Conservation (phyloP, 2,888 invertebrate species). For the Cataglyphis livida region DNA sequence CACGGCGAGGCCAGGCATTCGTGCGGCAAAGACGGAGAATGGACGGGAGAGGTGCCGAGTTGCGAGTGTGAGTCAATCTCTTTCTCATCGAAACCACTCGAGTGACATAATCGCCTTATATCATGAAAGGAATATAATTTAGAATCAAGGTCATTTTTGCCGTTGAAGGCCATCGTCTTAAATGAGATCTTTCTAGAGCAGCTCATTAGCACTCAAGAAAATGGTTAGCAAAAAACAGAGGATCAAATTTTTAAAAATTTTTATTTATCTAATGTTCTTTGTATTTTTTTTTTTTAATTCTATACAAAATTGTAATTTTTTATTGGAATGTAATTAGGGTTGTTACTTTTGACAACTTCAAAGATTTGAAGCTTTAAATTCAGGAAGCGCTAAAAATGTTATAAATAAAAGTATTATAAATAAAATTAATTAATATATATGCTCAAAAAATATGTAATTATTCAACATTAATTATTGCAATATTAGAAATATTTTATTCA, state of each 20-base stretch:
- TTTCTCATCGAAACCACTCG: slow-evolving; percentile 27
- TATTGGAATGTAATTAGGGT: background rate
- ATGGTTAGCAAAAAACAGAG: background rate
- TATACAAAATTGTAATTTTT: background rate
- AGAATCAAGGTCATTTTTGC: slow-evolving; percentile 5
- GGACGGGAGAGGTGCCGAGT: slow-evolving; percentile 93
- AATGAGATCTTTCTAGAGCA: background rate
- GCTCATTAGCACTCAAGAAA: background rate
- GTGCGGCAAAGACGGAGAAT: slow-evolving; percentile 92
- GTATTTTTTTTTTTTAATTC: background rate
- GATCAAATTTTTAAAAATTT: background rate
- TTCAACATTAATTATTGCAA: too few relatives aligned
- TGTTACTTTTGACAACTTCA: too few relatives aligned
- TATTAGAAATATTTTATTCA: too few relatives aligned
- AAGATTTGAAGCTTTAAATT: too few relatives aligned
- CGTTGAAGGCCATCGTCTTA: background rate
- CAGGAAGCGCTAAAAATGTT: too few relatives aligned
- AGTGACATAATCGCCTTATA: slow-evolving; percentile 1
- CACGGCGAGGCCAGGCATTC: slow-evolving; percentile 90
- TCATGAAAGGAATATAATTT: slow-evolving; percentile 19
- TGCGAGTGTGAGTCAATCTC: slow-evolving; percentile 92
- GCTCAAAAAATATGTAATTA: too few relatives aligned
- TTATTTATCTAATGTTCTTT: background rate
- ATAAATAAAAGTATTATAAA: too few relatives aligned
- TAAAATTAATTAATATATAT: too few relatives aligned